Evolutionary conservation across 2,888 invertebrate species (phyloP), one percentile per base, ranked within the genome.

Genomic region (Ceramica pisi): DNA sequence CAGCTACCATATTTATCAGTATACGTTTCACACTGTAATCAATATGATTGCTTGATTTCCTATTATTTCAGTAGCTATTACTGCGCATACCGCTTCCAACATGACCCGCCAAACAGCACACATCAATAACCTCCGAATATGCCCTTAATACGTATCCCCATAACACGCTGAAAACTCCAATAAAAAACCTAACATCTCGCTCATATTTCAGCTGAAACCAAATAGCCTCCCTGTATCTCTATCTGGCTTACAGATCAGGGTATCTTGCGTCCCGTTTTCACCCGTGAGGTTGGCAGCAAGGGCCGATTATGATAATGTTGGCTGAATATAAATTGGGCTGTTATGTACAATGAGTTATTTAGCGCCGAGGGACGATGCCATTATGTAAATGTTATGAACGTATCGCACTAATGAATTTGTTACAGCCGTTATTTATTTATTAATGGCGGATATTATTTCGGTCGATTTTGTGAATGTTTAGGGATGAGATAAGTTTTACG

Each of bases 301-400:
- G 82, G 84, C 87, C 91, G 92, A 93, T 93, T 94, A 94, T 94
- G 92, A 92, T 94, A 94, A 94, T 94, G 86, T 79, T 88, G 84
- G 86, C 88, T 90, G 95, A 94, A 95, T 95, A 95, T 91, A 92
- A 95, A 95, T 94, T 92, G 94, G 94, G 91, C 89, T 89, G 90
- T 95, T 94, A 94, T 94, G 93, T 94, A 92, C 93, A 92, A 92
- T 91, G 94, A 95, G 91, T 92, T 94, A 93, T 94, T 93, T 92
- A 93, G 92, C 90, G 91, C 89, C 87, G 85, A 74, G 79, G 88
- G 88, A 91, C 90, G 89, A 91, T 88, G 89, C 86, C 88, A 89
- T 92, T 91, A 94, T 93, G 94, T 86, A 89, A 88, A 92, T 93
- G 89, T 91, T 93, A 93, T 92, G 89, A 90, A 90, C 89, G 88